Conservation (phyloP, 2,797 vertebrate species). For the Mareca penelope region DNA sequence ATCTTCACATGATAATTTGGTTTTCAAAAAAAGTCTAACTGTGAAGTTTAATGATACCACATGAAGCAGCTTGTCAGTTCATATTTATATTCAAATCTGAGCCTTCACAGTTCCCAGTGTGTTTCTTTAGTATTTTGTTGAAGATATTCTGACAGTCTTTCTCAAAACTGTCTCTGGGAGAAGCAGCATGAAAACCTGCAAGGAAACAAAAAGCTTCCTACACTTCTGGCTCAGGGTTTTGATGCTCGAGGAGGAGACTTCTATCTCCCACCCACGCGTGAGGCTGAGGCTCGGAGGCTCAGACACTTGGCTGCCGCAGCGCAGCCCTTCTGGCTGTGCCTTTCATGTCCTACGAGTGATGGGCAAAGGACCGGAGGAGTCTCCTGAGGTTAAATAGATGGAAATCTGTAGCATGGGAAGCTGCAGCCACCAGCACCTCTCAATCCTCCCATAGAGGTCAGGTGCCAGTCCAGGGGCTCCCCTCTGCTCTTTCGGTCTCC, state of each 20-base stretch:
- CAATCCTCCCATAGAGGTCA: neutral
- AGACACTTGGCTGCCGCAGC: rapidly evolving
- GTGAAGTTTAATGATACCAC: slow-evolving; percentile 78
- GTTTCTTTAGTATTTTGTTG: slow-evolving; percentile 59
- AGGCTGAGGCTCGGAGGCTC: neutral
- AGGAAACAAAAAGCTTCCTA: slow-evolving; percentile 55
- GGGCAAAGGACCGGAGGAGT: neutral
- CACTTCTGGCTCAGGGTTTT: slow-evolving; percentile 4
- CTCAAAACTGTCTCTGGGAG: slow-evolving; percentile 67
- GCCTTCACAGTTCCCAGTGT: slow-evolving; percentile 68
- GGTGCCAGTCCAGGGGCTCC: neutral
- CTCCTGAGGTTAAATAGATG: neutral
- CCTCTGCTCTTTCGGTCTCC: neutral
- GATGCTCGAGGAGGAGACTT: neutral
- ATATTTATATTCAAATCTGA: slow-evolving; percentile 72
- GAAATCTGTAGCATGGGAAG: neutral
- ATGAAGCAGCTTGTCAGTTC: slow-evolving; percentile 77
- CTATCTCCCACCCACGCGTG: neutral
- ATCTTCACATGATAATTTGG: slow-evolving; percentile 79
- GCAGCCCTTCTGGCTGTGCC: neutral
- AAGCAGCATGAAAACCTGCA: slow-evolving; percentile 37
- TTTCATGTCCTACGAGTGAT: neutral
- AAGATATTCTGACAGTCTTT: slow-evolving; percentile 64
- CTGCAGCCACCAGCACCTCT: neutral
- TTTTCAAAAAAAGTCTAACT: slow-evolving; percentile 76